Evolutionary conservation across 2,113 vertebrate genomes (phyloP).

Genomic region (Actenoides hombroni): DNA sequence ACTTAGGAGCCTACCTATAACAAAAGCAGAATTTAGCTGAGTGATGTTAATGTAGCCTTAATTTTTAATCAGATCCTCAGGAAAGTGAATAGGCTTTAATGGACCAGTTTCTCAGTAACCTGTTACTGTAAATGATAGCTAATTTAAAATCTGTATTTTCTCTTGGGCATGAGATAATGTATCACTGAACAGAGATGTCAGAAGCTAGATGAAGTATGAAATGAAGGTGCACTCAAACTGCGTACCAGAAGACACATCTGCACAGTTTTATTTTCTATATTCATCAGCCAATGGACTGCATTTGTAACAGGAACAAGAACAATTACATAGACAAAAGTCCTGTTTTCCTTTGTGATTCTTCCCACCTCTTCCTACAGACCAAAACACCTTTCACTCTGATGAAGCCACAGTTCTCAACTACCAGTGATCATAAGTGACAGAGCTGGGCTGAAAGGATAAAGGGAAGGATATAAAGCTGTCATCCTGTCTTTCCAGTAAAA

Average conservation of each 20-base stretch:
- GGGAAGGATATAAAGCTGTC: background rate
- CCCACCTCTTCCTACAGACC: background rate
- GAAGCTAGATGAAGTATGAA: background rate
- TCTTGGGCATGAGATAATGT: background rate
- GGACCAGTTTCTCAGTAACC: background rate
- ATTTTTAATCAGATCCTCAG: slow-evolving; percentile 13
- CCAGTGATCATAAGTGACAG: background rate
- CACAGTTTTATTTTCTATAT: background rate
- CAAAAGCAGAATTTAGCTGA: background rate
- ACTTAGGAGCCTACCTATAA: background rate
- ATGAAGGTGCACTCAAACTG: background rate
- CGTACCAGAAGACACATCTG: background rate
- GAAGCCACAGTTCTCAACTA: background rate
- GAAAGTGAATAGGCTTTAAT: background rate
- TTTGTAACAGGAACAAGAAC: background rate
- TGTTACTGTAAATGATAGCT: background rate
- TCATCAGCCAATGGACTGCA: background rate
- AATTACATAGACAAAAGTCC: background rate
- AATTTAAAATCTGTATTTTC: background rate
- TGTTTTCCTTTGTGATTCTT: background rate
- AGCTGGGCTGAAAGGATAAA: background rate
- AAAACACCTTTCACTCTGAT: slow-evolving; percentile 15
- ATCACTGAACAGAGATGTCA: background rate
- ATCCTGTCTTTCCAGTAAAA: background rate
- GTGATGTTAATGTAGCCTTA: background rate